phyloP scores from a whole-genome alignment of 2,113 vertebrate genomes.

The Chamaea fasciata region DNA sequence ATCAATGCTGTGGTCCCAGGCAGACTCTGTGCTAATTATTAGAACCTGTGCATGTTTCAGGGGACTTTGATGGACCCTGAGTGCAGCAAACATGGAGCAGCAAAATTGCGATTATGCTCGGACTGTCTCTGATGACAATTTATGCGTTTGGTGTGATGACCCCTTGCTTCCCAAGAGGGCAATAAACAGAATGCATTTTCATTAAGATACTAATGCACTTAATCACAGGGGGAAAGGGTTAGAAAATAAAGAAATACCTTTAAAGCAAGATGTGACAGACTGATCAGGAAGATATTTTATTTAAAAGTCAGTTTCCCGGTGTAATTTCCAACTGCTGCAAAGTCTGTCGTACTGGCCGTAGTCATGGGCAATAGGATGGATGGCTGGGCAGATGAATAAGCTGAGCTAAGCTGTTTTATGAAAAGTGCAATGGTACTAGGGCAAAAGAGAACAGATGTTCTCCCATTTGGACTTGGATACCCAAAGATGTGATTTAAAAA shows the following conservation, averaged over 20 bases:
- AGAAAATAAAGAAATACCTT: conserved; percentile 69
- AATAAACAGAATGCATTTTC: conserved; percentile 85
- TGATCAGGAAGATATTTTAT: conserved; percentile 53
- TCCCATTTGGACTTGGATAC: neutral
- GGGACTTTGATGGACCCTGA: conserved; percentile 70
- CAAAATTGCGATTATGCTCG: conserved; percentile 79
- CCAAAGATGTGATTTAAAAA: neutral
- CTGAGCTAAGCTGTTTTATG: neutral
- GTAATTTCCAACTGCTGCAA: neutral
- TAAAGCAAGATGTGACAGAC: conserved; percentile 61
- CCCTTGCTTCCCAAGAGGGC: conserved; percentile 76
- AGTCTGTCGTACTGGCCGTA: neutral
- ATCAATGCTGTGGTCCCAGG: conserved; percentile 82
- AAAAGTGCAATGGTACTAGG: neutral
- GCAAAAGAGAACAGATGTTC: neutral
- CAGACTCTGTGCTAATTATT: conserved; percentile 85
- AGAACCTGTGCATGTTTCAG: conserved; percentile 72
- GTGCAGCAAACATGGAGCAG: conserved; percentile 68
- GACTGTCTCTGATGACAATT: conserved; percentile 80
- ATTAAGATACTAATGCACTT: conserved; percentile 86
- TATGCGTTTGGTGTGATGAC: conserved; percentile 80
- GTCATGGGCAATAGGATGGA: neutral
- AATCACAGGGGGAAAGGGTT: conserved; percentile 77
- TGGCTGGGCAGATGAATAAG: neutral
- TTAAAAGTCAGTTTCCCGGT: conserved; percentile 51